Base-by-base conservation (phyloP, 2,113 vertebrate species). In the Pipra filicauda region DNA sequence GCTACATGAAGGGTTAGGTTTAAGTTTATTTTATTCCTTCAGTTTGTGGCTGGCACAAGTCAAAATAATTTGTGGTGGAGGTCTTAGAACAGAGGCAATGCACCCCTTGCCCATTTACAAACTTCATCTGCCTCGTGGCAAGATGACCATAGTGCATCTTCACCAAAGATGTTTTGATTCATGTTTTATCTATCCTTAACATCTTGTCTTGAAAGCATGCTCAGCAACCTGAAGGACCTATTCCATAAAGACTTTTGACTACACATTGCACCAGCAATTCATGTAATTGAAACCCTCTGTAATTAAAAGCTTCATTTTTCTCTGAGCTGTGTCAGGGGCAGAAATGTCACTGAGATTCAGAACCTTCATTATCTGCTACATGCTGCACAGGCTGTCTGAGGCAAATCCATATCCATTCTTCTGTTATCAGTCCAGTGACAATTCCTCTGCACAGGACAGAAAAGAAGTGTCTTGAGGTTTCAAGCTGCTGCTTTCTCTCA, bases 1-100 rank as follows among this genome's bases (percentile, higher is more conserved):
- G 12, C 55, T 91, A n/a, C 39, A 51, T 62, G 27, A 20, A 82
- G 37, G 24, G 7, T 24, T 85, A 52, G 13, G 23, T 73, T 95
- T 86, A 83, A 91, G 28, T 66, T 95, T 75, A 76, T 52, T 84
- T 85, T 86, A 88, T 93, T 93, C 80, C 66, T 75, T 77, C 37
- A 43, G 30, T 15, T 57, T 85, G 14, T 30, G 39, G 21, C 14
- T 69, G 15, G 64, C n/a, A 55, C 48, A 83, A 89, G 31, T 55
- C 31, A 90, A 85, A 79, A 9, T 54, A 49, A 82, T 82, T 91
- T 44, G 44, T 35, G 33, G 8, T 31, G 23, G 8, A 9, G 15
- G 13, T 62, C 61, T 89, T 76, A 61, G 37, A 81, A 6, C 21
- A 93, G 39, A 92, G 39, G 54, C 43, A 79, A 37, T 54, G 39